phyloP scores from a whole-genome alignment of 2,888 invertebrate species.

The Perithous albicinctus region DNA sequence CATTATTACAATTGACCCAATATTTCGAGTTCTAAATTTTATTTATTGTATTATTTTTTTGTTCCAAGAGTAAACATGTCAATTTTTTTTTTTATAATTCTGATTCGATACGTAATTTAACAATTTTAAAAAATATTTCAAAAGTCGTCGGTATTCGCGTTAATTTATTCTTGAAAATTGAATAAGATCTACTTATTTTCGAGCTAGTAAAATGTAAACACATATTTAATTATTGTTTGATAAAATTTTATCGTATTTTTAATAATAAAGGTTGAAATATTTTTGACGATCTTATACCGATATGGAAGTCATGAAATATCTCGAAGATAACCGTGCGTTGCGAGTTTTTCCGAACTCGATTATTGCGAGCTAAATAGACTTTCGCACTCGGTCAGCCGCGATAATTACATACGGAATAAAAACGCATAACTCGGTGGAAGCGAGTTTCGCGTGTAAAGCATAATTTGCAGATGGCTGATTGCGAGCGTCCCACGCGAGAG shows the following conservation, averaged over 20 bases:
- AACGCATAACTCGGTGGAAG: constrained; percentile 47
- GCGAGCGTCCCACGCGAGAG: constrained; percentile 8
- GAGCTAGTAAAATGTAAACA: no score
- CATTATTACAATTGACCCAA: not conserved
- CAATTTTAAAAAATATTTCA: not conserved
- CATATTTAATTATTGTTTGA: no score
- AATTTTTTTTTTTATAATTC: not conserved
- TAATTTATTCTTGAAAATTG: not conserved
- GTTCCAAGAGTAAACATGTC: no score
- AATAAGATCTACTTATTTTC: no score
- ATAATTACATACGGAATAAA: constrained; percentile 59
- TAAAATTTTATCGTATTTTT: not conserved
- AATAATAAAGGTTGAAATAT: not conserved
- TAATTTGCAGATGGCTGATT: constrained; percentile 15
- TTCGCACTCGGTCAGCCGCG: constrained; percentile 55
- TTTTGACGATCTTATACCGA: not conserved
- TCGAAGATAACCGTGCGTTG: not conserved
- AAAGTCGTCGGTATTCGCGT: not conserved
- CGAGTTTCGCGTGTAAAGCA: constrained; percentile 2
- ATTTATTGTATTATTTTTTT: no score
- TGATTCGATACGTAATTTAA: no score
- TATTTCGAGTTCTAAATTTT: not conserved
- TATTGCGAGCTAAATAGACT: constrained; percentile 42
- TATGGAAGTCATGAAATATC: not conserved
- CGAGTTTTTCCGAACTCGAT: not conserved